Evolutionary conservation across 2,797 vertebrate genomes (phyloP).

Genomic region (Pangasius larnaudii): DNA sequence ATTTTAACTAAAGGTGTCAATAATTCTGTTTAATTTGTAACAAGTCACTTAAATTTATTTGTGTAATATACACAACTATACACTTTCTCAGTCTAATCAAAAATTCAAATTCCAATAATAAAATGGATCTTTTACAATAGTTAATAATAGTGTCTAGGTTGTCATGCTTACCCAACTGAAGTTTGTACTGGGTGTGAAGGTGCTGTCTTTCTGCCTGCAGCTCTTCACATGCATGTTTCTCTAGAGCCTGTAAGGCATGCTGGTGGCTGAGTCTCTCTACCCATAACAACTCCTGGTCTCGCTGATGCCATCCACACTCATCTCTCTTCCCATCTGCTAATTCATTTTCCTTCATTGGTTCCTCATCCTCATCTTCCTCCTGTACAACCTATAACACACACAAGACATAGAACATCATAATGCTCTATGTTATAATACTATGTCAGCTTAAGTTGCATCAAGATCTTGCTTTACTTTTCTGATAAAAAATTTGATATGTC

Average conservation of each 20-base stretch:
- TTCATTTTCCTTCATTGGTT: not conserved
- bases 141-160: not conserved
- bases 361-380: conserved; percentile 54
- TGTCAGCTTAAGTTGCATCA: not conserved
- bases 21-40: not conserved
- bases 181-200: conserved; percentile 82
- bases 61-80: not conserved
- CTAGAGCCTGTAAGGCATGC: conserved; percentile 80
- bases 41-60: not conserved
- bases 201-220: conserved; percentile 82
- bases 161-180: conserved; percentile 76
- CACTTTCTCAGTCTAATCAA: too few species aligned
- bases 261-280: conserved; percentile 77
- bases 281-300: conserved; percentile 47
- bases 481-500: not conserved
- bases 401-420: not conserved
- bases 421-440: not conserved
- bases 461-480: not conserved
- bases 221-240: conserved; percentile 83
- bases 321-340: conserved; percentile 34
- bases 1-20: not conserved
- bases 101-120: not conserved
- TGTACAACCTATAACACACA: conserved; percentile 48
- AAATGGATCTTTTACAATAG: not conserved
- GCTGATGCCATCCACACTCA: conserved; percentile 36